phyloP scores from a whole-genome alignment of 2,113 vertebrate species.

The Bubo scandiacus region DNA sequence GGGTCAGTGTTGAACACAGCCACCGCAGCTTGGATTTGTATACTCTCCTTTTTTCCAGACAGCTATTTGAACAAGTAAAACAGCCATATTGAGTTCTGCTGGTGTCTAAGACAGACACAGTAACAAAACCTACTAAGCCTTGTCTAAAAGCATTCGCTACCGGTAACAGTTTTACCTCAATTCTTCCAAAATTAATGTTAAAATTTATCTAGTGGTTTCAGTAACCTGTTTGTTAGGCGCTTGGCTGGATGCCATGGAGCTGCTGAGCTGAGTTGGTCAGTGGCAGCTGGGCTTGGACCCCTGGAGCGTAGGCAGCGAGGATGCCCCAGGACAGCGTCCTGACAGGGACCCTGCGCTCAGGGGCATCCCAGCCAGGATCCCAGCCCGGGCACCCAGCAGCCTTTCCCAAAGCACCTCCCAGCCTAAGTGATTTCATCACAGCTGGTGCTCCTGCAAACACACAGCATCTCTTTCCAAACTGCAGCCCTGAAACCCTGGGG shows the following conservation, averaged over 20 bases:
- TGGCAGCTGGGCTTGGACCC: neutral
- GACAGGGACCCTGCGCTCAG: neutral
- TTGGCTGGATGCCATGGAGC: neutral
- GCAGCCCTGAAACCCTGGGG: neutral
- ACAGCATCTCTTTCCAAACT: neutral
- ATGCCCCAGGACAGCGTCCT: neutral
- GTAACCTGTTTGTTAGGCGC: neutral
- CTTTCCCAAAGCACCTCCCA: neutral
- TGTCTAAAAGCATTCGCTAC: neutral
- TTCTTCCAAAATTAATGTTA: neutral
- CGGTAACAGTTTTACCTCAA: conserved; percentile 49
- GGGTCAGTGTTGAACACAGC: neutral
- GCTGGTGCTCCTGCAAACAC: neutral
- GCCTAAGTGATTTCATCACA: neutral
- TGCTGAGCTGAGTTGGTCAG: neutral
- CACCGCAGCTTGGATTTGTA: neutral
- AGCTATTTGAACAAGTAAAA: neutral
- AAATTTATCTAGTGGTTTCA: neutral
- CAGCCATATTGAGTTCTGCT: neutral
- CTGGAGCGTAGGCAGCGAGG: neutral
- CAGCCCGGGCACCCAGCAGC: neutral
- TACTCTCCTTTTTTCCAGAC: neutral
- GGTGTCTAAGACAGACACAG: neutral
- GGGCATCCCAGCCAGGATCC: neutral
- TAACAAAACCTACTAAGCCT: conserved; percentile 48